Conservation (phyloP, 1,140 invertebrate species). For the Vollenhovia emeryi region DNA sequence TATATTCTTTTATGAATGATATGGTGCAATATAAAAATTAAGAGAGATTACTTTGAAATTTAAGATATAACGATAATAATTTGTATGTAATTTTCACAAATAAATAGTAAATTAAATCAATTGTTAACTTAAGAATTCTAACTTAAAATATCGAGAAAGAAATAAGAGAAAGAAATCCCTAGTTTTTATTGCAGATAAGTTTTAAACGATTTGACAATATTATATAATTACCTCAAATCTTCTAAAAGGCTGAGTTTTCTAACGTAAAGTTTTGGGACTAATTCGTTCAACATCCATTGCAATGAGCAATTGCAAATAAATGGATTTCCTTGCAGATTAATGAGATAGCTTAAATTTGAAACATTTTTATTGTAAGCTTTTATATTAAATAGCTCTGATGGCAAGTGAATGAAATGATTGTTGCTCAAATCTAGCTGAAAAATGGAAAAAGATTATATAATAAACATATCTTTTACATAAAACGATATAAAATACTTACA, state of each 20-base stretch:
- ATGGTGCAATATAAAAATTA: not conserved
- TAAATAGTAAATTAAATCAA: not conserved
- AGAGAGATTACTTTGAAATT: slow-evolving; percentile 8
- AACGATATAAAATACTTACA: slow-evolving; percentile 72
- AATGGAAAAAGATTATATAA: slow-evolving; percentile 45
- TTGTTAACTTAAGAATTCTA: not conserved
- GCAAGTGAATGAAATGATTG: slow-evolving; percentile 75
- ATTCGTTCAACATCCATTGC: slow-evolving; percentile 80
- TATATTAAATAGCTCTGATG: slow-evolving; percentile 63
- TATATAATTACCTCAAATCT: slow-evolving; percentile 77
- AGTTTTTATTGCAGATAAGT: too few species aligned
- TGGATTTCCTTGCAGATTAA: slow-evolving; percentile 82
- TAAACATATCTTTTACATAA: slow-evolving; percentile 38
- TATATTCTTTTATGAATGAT: not conserved
- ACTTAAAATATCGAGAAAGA: not conserved
- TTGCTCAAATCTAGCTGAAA: slow-evolving; percentile 79
- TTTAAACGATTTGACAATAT: slow-evolving; percentile 23
- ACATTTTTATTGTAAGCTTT: slow-evolving; percentile 42
- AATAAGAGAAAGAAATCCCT: too few species aligned
- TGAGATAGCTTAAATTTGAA: slow-evolving; percentile 49
- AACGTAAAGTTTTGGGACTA: slow-evolving; percentile 75
- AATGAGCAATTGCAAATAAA: slow-evolving; percentile 79
- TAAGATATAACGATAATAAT: not conserved
- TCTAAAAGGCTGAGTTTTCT: slow-evolving; percentile 66
- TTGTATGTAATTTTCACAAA: not conserved